Conservation (phyloP, 2,888 invertebrate species). For the Agrenia bidenticulata region DNA sequence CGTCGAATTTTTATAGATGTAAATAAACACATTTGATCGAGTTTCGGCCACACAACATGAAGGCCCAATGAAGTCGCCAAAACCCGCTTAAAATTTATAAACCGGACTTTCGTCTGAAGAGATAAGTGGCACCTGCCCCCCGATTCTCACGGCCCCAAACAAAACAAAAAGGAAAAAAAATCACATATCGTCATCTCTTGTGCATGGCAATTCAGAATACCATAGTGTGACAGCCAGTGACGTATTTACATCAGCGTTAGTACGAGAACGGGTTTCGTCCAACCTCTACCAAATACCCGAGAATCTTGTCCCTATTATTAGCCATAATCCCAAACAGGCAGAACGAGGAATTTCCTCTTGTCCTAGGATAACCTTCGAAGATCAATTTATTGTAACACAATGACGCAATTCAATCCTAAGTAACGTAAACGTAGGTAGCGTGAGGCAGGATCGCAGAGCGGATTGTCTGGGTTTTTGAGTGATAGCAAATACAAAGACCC, state of each 20-base stretch:
- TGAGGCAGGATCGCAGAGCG: neutral
- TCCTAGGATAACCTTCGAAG: constrained; percentile 3
- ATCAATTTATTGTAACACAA: neutral
- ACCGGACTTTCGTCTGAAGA: too few relatives aligned
- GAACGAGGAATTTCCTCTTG: neutral
- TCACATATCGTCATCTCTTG: too few relatives aligned
- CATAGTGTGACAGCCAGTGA: neutral
- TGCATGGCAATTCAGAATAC: neutral
- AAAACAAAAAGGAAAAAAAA: too few relatives aligned
- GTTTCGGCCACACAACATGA: too few relatives aligned
- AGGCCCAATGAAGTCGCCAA: too few relatives aligned
- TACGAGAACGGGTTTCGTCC: neutral
- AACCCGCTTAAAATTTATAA: too few relatives aligned
- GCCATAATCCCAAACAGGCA: neutral
- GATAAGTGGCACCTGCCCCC: too few relatives aligned
- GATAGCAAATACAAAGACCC: neutral
- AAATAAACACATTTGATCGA: too few relatives aligned
- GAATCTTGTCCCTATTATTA: neutral
- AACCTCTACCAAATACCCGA: neutral
- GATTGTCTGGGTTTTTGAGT: neutral
- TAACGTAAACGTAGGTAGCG: neutral
- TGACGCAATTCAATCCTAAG: neutral
- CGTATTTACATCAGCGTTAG: neutral
- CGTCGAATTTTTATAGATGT: too few relatives aligned
- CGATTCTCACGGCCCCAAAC: too few relatives aligned